A percentile compares a stretch with the other conserved stretches of the same genome.
These are phyloP conservation scores for Drosophila varians DNA, from an alignment of 1,140 invertebrate species.

Conservation along the genomic window DNA sequence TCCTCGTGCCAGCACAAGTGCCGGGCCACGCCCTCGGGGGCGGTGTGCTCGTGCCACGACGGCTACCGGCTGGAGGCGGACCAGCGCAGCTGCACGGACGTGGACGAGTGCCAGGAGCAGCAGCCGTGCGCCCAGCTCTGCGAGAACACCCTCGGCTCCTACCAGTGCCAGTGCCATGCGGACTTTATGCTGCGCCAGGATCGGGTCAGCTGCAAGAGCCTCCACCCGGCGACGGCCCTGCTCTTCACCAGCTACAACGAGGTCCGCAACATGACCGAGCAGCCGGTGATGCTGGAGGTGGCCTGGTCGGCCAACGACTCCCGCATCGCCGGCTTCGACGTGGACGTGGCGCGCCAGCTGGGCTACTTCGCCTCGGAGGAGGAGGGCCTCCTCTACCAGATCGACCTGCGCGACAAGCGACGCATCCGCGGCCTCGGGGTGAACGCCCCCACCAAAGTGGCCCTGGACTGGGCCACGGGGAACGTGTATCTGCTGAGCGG, in stretches of 20 bases:
- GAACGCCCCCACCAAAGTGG: conserved; percentile 87
- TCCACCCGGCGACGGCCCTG: conserved; percentile 84
- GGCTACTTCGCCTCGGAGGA: conserved; percentile 83
- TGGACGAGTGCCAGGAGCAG: conserved; percentile 88
- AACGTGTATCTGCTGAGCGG: conserved; percentile 91
- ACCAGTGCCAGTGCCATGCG: conserved; percentile 89
- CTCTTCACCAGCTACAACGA: conserved; percentile 85
- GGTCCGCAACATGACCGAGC: conserved; percentile 84
- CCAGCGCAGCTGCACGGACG: conserved; percentile 85
- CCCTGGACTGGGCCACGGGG: conserved; percentile 89
- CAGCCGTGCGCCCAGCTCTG: conserved; percentile 92
- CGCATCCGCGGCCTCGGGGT: conserved; percentile 84
- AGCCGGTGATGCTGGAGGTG: conserved; percentile 76
- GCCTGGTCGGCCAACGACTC: conserved; percentile 83
- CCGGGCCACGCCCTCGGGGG: conserved; percentile 77
- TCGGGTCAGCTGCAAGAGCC: conserved; percentile 89
- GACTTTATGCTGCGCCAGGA: conserved; percentile 87
- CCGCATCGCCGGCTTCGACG: conserved; percentile 84
- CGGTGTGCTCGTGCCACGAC: conserved; percentile 89
- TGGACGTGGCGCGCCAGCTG: conserved; percentile 75
- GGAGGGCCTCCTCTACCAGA: conserved; percentile 69
- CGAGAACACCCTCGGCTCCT: conserved; percentile 88
- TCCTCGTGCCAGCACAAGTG: conserved; percentile 84
- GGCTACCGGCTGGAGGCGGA: conserved; percentile 88
- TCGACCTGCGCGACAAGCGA: conserved; percentile 56